Evolutionary conservation across 2,888 invertebrate species (phyloP), one percentile per base, ranked within the genome.

Genomic region (Drosophila quinaria): DNA sequence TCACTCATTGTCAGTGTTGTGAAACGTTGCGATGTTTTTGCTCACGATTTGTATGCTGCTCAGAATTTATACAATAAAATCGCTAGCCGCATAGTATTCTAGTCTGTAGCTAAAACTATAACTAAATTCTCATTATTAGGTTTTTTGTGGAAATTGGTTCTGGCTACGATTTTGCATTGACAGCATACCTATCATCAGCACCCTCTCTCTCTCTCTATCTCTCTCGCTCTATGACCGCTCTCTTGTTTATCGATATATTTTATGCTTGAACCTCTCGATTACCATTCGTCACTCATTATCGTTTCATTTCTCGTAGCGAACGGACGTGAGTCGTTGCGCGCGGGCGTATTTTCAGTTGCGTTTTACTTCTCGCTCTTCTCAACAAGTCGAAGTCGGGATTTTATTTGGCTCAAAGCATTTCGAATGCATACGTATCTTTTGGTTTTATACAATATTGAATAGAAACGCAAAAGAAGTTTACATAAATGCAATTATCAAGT

Each of bases 311-410:
- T 77, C 60, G 76, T 72, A 42, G 55, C 35, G 52, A 47, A 9
- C 52, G 68, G 76, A 58, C 60, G 76, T 76, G 39, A 37, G 31
- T 55, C 37, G 47, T 15, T 33, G 22, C n/a, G 58, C 60, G 63
- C 66, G 54, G 29, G 9, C 25, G 29, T 29, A 46, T 33, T 50
- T 73, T 64, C 31, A 49, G 22, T 60, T 67, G 50, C 35, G 60
- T 65, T 72, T 39, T 61, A 35, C 52, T 47, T 51, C 56, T 74
- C 70, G 61, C 51, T 66, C 74, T 60, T 60, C 46, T 55, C 35
- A 67, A 66, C 61, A 68, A 76, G 42, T 72, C 68, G 58, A 55
- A 68, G 42, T 65, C 72, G 76, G 44, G 49, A 67, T 65, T 68
- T 54, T 65, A 44, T 67, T 68, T 54, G 44, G 54, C 55, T 49